Percentiles rank a stretch among this genome's conserved stretches.
Evolutionary conservation across 2,113 vertebrate genomes (phyloP).

Genomic region (Myocastor coypus): DNA sequence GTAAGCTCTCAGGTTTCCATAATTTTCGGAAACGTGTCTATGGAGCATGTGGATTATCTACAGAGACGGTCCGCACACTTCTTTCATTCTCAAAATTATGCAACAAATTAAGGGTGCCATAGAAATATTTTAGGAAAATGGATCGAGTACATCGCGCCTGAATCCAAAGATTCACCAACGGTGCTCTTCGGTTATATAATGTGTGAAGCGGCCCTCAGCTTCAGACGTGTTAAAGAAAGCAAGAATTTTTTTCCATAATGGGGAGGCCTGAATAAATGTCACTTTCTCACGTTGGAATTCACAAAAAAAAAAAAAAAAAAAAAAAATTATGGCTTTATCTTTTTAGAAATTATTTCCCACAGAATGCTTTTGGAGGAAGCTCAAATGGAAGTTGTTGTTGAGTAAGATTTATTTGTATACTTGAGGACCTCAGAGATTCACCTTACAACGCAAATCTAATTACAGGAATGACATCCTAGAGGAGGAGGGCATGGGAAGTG

Average conservation of each 20-base stretch:
- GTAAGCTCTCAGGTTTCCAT: neutral
- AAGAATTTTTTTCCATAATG: neutral
- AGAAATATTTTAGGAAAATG: slow-evolving; percentile 46
- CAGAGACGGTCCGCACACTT: neutral
- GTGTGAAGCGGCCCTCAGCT: neutral
- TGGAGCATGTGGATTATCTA: neutral
- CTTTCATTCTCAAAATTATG: slow-evolving; percentile 36
- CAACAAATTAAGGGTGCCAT: neutral
- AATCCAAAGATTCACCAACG: neutral
- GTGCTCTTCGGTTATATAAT: slow-evolving; percentile 21
- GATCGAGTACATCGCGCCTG: neutral
- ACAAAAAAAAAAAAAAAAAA: slow-evolving; percentile 14
- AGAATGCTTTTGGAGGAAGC: slow-evolving; percentile 31
- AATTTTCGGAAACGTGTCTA: slow-evolving; percentile 50
- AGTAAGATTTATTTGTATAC: slow-evolving; percentile 61
- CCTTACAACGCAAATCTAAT: slow-evolving; percentile 68
- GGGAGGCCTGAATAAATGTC: slow-evolving; percentile 39
- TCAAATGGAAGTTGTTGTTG: slow-evolving; percentile 38
- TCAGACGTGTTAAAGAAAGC: slow-evolving; percentile 50
- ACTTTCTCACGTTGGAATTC: slow-evolving; percentile 54
- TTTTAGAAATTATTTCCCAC: neutral
- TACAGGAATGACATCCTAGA: slow-evolving; percentile 54
- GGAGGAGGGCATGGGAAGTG: slow-evolving; percentile 6
- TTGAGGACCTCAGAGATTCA: slow-evolving; percentile 13
- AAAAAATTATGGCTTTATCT: slow-evolving; percentile 12